Conservation (phyloP, 2,113 vertebrate species). For the Rhinolophus sinicus region DNA sequence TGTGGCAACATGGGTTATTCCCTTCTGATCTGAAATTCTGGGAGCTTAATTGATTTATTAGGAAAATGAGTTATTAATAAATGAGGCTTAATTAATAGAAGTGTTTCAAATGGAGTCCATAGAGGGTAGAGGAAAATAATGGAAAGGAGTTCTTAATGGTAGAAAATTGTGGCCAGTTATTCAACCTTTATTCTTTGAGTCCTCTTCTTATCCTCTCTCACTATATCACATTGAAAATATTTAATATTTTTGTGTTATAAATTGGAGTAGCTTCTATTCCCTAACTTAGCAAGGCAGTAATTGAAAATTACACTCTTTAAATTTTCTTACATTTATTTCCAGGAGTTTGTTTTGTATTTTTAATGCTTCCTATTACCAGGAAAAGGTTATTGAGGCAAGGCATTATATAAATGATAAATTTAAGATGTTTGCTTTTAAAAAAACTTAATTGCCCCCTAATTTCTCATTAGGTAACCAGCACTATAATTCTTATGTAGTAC, state of each 20-base stretch:
- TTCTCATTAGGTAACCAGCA: constrained; percentile 20
- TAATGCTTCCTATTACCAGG: not conserved
- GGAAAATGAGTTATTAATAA: constrained; percentile 1
- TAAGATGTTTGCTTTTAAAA: constrained; percentile 2
- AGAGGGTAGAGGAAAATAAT: not conserved
- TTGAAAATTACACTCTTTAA: constrained; percentile 14
- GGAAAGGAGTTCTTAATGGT: not conserved
- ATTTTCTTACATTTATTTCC: constrained; percentile 29
- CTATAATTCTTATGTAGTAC: constrained; percentile 16
- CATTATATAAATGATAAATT: constrained; percentile 26
- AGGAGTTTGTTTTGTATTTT: not conserved
- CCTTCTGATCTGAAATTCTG: constrained; percentile 25
- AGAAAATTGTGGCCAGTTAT: not conserved
- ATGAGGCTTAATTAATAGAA: not conserved
- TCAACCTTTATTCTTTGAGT: not conserved
- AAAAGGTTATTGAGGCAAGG: not conserved
- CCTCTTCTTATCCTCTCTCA: not conserved
- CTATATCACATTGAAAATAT: not conserved
- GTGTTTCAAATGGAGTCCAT: not conserved
- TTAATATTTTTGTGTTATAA: not conserved
- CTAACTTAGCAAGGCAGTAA: not conserved
- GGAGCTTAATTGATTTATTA: not conserved
- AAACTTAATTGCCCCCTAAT: not conserved
- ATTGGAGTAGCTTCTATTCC: constrained; percentile 16
- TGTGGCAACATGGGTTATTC: not conserved